Evolutionary conservation across 2,113 vertebrate species (phyloP), one percentile per base, ranked within the genome.

Genomic region (Rhodinocichla rosea): DNA sequence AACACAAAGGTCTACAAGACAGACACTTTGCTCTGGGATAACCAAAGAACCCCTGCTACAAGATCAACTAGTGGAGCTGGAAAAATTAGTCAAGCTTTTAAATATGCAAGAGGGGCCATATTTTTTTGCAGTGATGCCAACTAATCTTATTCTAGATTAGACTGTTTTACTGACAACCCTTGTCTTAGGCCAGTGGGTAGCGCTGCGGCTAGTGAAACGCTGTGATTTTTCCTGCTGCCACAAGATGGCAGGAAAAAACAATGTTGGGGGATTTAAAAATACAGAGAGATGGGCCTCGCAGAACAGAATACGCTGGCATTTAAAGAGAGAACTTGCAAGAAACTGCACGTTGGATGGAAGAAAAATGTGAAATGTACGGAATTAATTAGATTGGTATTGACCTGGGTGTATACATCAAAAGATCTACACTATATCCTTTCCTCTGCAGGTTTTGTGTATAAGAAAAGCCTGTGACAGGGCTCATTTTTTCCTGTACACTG

Each of bases 181-280:
- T 45, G n/a, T 45, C 19, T 70, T 32, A 39, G 7, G 62, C 32
- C 44, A 65, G 82, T 8, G 7, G 62, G 81, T 65, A 30, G 24
- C 21, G 4, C 45, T 7, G 49, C 65, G 6, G 45, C 18, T 10
- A 5, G 42, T 30, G 44, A 68, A 81, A 60, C 6, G 5, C 79
- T 70, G 95, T 78, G 77, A 79, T 91, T 92, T 93, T 86, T 86
- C 42, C 2, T 67, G 17, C 76, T 56, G 71, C 95, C 96, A 96
- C 93, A 70, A 94, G 95, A 95, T 97, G 96, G 92, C 96, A 96
- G 92, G 74, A 95, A 75, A 95, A 95, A 96, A 60, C 94, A 93
- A 93, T 23, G 35, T 85, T 92, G 67, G 26, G 19, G 14, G 22
- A 44, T 86, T 90, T 67, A 7, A 84, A 86, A 91, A 47, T 27